phyloP scores from a whole-genome alignment of 2,888 invertebrate species.

The Drosophila mulleri region DNA sequence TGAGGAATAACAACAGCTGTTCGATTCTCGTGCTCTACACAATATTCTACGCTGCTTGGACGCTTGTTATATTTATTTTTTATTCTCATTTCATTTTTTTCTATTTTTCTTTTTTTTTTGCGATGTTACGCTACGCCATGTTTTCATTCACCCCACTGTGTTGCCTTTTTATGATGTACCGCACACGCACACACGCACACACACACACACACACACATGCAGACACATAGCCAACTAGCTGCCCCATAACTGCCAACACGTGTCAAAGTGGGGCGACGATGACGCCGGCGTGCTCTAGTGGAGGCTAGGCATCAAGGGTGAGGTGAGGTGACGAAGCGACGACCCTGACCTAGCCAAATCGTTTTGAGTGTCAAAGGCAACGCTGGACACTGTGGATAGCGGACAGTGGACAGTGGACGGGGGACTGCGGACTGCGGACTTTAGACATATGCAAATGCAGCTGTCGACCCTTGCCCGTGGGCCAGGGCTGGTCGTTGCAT shows the following conservation, averaged over 20 bases:
- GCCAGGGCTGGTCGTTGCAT: slow-evolving; percentile 57
- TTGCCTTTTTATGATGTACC: slow-evolving; percentile 60
- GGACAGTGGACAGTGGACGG: slow-evolving; percentile 3
- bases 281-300: slow-evolving; percentile 48
- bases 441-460: slow-evolving; percentile 70
- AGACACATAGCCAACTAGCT: background rate
- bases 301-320: background rate
- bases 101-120: slow-evolving; percentile 16
- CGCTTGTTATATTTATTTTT: slow-evolving; percentile 28
- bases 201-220: slow-evolving; percentile 1
- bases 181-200: slow-evolving; percentile 25
- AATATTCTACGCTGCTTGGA: slow-evolving; percentile 29
- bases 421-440: slow-evolving; percentile 24
- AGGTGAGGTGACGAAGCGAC: slow-evolving; percentile 23
- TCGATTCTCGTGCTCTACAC: slow-evolving; percentile 43
- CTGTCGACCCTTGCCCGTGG: slow-evolving; percentile 52
- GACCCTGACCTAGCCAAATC: slow-evolving; percentile 77
- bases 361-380: slow-evolving; percentile 75
- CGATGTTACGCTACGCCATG: slow-evolving; percentile 34
- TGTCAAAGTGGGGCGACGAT: slow-evolving; percentile 63
- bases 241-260: slow-evolving; percentile 75
- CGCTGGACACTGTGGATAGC: slow-evolving; percentile 28
- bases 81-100: slow-evolving; percentile 7
- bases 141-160: slow-evolving; percentile 37
- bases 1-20: slow-evolving; percentile 41